phyloP scores from a whole-genome alignment of 1,140 invertebrate species.

The Mactra quadrangularis region DNA sequence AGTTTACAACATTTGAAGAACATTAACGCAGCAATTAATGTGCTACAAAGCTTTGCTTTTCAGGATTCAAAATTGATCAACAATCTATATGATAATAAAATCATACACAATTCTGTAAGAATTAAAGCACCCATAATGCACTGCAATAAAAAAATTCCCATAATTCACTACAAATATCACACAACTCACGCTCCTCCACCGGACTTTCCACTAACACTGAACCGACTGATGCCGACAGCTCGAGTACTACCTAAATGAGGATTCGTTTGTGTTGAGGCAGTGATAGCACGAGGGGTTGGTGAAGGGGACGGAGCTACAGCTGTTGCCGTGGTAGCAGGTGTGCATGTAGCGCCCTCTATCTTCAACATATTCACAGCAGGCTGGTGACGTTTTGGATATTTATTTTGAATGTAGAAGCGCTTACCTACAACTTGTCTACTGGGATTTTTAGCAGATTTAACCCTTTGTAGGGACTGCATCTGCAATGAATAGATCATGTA shows the following conservation, averaged over 20 bases:
- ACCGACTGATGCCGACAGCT: constrained; percentile 25
- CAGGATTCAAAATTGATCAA: no score
- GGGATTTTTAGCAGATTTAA: constrained; percentile 59
- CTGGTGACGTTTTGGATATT: constrained; percentile 51
- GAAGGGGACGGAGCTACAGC: constrained; percentile 26
- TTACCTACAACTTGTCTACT: constrained; percentile 62
- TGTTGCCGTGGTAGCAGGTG: constrained; percentile 17
- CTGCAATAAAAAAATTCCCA: constrained; percentile 10
- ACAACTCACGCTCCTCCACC: constrained; percentile 58
- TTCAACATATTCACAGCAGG: constrained; percentile 58
- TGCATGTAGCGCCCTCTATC: constrained; percentile 56
- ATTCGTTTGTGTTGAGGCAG: constrained; percentile 15
- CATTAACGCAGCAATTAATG: no score
- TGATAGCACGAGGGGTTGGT: constrained; percentile 36
- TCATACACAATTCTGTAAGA: no score
- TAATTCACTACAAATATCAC: background rate
- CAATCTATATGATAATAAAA: no score
- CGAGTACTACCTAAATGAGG: constrained; percentile 48
- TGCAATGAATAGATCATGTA: background rate
- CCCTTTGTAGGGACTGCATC: constrained; percentile 38
- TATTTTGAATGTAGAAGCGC: constrained; percentile 48
- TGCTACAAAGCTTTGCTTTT: no score
- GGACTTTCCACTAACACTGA: constrained; percentile 23
- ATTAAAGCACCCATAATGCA: constrained; percentile 22
- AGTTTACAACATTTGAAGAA: no score